A percentile compares a stretch with the other conserved stretches of the same genome.
phyloP scores from a whole-genome alignment of 2,797 vertebrate genomes.

The Myiothlypis chrysogaster region DNA sequence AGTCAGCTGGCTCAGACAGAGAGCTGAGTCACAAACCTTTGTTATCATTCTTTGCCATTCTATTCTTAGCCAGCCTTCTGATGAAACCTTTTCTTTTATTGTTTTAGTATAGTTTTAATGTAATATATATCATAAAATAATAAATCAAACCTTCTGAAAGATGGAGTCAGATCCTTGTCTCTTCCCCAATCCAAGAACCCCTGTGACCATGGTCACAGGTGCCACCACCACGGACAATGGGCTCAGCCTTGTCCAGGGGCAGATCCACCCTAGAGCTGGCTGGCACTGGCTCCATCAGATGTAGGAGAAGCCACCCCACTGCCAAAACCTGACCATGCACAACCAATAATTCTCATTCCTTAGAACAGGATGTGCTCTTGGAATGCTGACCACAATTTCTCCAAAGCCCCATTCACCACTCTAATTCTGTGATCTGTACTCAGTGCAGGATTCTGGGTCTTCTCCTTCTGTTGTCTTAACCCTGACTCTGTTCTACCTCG shows the following conservation, averaged over 20 bases:
- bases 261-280: not conserved
- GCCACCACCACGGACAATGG: no score
- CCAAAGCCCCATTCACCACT: not conserved
- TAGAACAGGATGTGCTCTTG: rapidly evolving
- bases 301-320: not conserved
- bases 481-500: not conserved
- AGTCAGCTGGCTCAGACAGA: no score
- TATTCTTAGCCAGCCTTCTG: no score
- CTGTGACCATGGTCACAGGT: no score
- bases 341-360: not conserved
- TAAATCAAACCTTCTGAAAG: no score
- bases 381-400: not conserved
- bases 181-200: no score
- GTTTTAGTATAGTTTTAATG: no score
- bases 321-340: not conserved
- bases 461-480: not conserved
- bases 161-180: no score
- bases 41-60: no score
- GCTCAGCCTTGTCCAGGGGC: not conserved
- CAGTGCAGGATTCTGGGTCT: not conserved
- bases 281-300: not conserved
- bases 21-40: no score
- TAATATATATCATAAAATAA: no score
- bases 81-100: no score
- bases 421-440: not conserved